Conservation (phyloP, 2,797 vertebrate genomes). For the Chelmon rostratus region DNA sequence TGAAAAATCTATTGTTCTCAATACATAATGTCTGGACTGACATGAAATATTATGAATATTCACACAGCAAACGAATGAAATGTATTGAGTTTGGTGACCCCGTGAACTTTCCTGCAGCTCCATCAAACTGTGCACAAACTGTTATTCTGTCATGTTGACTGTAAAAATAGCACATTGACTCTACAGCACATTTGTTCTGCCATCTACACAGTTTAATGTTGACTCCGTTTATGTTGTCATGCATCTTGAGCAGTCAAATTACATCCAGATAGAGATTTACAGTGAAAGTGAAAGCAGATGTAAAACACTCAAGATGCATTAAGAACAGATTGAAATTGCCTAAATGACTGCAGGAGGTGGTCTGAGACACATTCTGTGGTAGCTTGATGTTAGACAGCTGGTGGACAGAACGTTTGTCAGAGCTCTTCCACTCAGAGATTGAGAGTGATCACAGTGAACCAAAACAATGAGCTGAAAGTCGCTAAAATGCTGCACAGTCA, state of each 20-base stretch:
- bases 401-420: too few species aligned
- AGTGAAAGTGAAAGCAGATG: not conserved
- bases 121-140: conserved; percentile 7
- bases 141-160: conserved; percentile 16
- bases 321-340: conserved; percentile 20
- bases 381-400: too few species aligned
- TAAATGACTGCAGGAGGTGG: conserved; percentile 1
- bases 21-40: not conserved
- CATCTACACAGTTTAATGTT: conserved; percentile 3
- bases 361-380: conserved; percentile 8
- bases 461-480: too few species aligned
- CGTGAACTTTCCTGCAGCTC: conserved; percentile 5
- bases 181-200: conserved; percentile 2
- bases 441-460: too few species aligned
- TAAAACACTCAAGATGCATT: conserved; percentile 17
- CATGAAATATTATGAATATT: conserved; percentile 9
- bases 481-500: too few species aligned
- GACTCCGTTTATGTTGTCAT: conserved; percentile 3
- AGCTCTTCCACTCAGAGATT: too few species aligned
- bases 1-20: not conserved
- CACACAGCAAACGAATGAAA: conserved; percentile 10
- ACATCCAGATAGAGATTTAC: conserved; percentile 17
- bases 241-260: conserved; percentile 30
- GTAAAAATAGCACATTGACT: conserved; percentile 13
- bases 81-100: conserved; percentile 7